phyloP scores from a whole-genome alignment of 2,797 vertebrate genomes.

The Sciurus carolinensis region DNA sequence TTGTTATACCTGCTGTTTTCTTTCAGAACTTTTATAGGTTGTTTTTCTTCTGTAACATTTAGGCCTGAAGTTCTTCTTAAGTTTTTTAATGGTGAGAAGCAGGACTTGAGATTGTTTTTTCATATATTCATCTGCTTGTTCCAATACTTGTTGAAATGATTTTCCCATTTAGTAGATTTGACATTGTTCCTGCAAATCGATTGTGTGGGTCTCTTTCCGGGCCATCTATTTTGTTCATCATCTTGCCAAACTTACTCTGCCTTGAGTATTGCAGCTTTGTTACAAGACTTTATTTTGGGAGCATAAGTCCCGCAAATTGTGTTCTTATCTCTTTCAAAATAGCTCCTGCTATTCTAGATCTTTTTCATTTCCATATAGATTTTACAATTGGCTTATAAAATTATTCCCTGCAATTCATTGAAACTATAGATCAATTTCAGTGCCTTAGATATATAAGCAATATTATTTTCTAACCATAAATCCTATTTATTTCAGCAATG shows the following conservation, averaged over 20 bases:
- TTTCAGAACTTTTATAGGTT: slow-evolving; percentile 2
- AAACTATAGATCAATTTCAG: neutral
- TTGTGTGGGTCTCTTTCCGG: neutral
- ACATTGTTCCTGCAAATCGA: slow-evolving; percentile 29
- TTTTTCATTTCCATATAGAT: slow-evolving; percentile 19
- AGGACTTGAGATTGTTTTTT: neutral
- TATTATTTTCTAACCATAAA: slow-evolving; percentile 15
- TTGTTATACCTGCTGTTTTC: neutral
- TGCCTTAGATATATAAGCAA: neutral
- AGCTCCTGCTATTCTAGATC: neutral
- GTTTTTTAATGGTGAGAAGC: neutral
- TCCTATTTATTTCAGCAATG: slow-evolving; percentile 7
- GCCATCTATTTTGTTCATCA: neutral
- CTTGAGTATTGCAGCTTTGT: neutral
- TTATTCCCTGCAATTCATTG: neutral
- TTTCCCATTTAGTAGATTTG: neutral
- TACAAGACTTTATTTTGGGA: neutral
- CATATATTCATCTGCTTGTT: neutral
- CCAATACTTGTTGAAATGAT: neutral
- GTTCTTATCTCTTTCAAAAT: slow-evolving; percentile 5
- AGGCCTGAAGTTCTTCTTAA: neutral
- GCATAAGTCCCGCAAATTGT: neutral
- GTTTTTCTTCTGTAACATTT: neutral
- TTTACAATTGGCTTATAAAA: slow-evolving; percentile 18
- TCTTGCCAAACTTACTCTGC: neutral